Conservation (phyloP, 2,888 invertebrate genomes). For the Argyresthia goedartella region DNA sequence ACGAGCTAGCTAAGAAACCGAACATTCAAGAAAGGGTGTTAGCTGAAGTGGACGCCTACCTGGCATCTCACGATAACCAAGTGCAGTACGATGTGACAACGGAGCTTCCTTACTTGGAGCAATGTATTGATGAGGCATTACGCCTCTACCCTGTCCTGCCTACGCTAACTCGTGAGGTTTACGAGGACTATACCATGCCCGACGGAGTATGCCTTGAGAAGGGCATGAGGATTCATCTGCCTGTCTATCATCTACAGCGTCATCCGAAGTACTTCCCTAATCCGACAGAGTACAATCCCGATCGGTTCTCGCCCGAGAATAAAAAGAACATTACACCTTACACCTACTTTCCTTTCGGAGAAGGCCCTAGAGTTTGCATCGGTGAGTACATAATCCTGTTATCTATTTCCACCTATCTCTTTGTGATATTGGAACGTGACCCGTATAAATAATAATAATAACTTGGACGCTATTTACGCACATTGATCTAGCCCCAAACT, state of each 20-base stretch:
- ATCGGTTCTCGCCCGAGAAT: conserved; percentile 9
- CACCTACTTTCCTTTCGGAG: conserved; percentile 9
- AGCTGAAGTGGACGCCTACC: conserved; percentile 10
- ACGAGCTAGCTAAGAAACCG: conserved; percentile 12
- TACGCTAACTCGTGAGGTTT: conserved; percentile 8
- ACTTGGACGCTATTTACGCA: too few species aligned
- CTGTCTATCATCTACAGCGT: conserved; percentile 13
- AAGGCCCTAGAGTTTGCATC: conserved; percentile 9
- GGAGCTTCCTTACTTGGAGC: conserved; percentile 9
- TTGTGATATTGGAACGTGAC: too few species aligned
- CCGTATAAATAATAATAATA: too few species aligned
- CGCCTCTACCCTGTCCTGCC: conserved; percentile 10
- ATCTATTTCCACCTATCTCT: too few species aligned
- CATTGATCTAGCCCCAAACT: too few species aligned
- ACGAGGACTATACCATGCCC: conserved; percentile 9
- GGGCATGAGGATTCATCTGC: conserved; percentile 13
- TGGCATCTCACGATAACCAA: conserved; percentile 6
- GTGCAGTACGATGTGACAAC: conserved; percentile 11
- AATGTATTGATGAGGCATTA: conserved; percentile 12
- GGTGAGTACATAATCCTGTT: conserved; percentile 3
- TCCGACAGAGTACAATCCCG: conserved; percentile 10
- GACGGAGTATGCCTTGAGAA: conserved; percentile 9
- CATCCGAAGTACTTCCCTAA: conserved; percentile 13
- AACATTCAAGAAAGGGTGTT: conserved; percentile 8
- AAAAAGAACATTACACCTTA: conserved; percentile 6